A percentile compares a stretch with the other conserved stretches of the same genome.
These are phyloP conservation scores for Anser brachyrhynchus DNA, from an alignment of 2,113 vertebrate species.

Conservation along the genomic window DNA sequence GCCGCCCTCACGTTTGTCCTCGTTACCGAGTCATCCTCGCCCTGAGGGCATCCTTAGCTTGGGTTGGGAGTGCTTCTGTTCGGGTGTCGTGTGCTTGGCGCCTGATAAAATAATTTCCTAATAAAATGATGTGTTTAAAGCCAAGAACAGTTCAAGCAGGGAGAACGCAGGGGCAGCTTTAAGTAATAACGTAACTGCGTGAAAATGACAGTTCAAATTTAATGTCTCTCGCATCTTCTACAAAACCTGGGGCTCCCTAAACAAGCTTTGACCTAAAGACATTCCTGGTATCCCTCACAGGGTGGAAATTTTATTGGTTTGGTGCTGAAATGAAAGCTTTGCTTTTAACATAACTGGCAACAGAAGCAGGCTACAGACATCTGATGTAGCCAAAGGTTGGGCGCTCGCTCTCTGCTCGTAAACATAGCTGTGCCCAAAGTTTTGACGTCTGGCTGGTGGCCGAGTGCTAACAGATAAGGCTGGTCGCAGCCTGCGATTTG, in stretches of 20 bases:
- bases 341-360: neutral
- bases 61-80: no score
- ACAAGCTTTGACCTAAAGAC: neutral
- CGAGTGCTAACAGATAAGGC: neutral
- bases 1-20: no score
- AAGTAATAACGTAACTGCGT: neutral
- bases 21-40: accelerated
- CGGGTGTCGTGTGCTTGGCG: no score
- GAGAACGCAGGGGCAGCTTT: neutral
- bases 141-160: neutral
- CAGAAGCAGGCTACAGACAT: neutral
- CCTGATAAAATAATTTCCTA: neutral
- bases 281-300: accelerated
- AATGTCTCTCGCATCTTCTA: neutral
- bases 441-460: neutral
- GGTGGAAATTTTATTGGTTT: neutral
- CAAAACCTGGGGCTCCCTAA: neutral
- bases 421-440: neutral
- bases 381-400: neutral
- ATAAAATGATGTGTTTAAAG: neutral
- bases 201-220: neutral
- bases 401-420: neutral
- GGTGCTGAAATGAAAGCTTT: neutral
- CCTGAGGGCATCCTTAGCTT: no score
- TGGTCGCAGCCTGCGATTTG: neutral